A percentile compares a stretch with the other conserved stretches of the same genome.
Evolutionary conservation across 2,888 invertebrate genomes (phyloP).

Genomic region (Tholera decimalis): DNA sequence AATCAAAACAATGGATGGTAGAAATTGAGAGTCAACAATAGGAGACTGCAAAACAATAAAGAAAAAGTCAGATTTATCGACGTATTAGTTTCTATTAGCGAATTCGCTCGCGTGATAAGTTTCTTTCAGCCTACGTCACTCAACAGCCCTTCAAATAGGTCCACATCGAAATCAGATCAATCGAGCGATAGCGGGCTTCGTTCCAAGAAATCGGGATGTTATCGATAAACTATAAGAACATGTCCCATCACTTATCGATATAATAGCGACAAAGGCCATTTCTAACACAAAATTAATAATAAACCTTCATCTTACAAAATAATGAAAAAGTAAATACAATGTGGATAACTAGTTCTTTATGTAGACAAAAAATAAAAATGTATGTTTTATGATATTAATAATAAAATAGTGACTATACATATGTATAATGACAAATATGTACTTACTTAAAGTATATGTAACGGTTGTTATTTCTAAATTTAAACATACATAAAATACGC

Average conservation of each 20-base stretch:
- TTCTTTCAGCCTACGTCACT: too few relatives aligned
- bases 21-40: too few relatives aligned
- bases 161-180: too few relatives aligned
- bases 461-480: conserved; percentile 26
- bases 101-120: too few relatives aligned
- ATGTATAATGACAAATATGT: conserved; percentile 44
- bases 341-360: conserved; percentile 15
- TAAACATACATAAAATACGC: conserved; percentile 7
- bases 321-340: conserved; percentile 26
- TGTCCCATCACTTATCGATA: conserved; percentile 21
- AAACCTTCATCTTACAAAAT: conserved; percentile 34
- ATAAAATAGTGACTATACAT: conserved; percentile 58
- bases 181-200: background rate
- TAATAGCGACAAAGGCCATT: background rate
- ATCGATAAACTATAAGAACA: background rate
- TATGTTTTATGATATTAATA: conserved; percentile 29
- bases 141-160: too few relatives aligned
- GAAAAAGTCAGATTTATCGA: too few relatives aligned
- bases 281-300: conserved; percentile 19
- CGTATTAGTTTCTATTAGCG: too few relatives aligned
- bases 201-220: background rate
- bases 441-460: conserved; percentile 49
- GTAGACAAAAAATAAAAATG: conserved; percentile 29
- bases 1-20: too few relatives aligned
- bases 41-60: too few relatives aligned